phyloP scores from a whole-genome alignment of 2,888 invertebrate species.

The Timema cristinae region DNA sequence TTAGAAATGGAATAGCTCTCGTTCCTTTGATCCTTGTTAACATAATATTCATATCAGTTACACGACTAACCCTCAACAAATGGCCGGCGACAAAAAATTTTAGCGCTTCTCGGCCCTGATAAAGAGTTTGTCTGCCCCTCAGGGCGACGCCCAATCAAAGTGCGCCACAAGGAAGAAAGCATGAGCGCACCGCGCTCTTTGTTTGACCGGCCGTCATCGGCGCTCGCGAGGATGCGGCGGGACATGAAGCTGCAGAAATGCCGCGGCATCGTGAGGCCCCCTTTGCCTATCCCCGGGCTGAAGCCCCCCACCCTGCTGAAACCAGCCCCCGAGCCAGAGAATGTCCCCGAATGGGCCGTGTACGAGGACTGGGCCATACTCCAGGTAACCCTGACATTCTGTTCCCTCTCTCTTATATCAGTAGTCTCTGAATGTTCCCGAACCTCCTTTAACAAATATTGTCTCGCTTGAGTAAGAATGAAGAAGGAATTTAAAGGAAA shows the following conservation, averaged over 20 bases:
- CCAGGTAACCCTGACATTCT: conserved; percentile 52
- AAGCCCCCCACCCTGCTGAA: conserved; percentile 33
- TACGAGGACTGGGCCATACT: conserved; percentile 87
- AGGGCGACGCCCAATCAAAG: conserved; percentile 57
- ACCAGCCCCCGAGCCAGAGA: conserved; percentile 55
- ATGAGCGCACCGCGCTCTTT: conserved; percentile 74
- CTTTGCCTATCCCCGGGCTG: conserved; percentile 27
- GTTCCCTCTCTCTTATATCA: no score
- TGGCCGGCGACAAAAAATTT: no score
- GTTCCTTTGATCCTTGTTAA: no score
- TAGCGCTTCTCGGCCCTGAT: no score
- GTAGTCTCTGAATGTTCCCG: no score
- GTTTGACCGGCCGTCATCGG: conserved; percentile 74
- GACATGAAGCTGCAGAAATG: conserved; percentile 74
- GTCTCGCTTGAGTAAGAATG: no score
- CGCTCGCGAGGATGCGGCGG: conserved; percentile 68
- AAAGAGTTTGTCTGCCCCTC: conserved; percentile 31
- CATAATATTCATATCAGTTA: no score
- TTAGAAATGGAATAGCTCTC: no score
- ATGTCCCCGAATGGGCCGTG: conserved; percentile 82
- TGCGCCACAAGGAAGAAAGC: conserved; percentile 65
- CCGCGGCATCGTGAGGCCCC: conserved; percentile 40
- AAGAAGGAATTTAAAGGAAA: no score
- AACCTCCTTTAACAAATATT: no score
- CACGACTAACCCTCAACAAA: no score